phyloP scores from a whole-genome alignment of 2,797 vertebrate genomes.

The Halcyon chelicuti region DNA sequence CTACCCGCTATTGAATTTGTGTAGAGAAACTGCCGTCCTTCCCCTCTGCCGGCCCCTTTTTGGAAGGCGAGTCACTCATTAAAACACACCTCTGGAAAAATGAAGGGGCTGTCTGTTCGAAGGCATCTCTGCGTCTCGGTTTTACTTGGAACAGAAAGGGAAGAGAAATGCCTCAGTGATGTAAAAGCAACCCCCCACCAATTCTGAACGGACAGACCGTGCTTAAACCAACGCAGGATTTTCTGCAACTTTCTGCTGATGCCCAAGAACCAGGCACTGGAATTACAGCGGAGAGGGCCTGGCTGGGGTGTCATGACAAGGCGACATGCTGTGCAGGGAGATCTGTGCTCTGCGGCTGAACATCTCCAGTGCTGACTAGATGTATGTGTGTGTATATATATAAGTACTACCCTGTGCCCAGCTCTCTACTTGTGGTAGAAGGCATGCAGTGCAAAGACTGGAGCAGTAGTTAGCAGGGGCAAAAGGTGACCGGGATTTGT shows the following conservation, averaged over 20 bases:
- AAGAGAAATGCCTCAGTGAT: constrained; percentile 43
- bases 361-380: not conserved
- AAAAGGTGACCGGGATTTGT: constrained; percentile 61
- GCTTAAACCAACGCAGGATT: constrained; percentile 2
- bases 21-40: constrained; percentile 60
- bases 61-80: constrained; percentile 66
- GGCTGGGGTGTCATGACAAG: constrained; percentile 7
- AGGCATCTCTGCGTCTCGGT: constrained; percentile 38
- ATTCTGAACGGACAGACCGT: constrained; percentile 9
- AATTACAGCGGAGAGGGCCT: not conserved
- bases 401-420: not conserved
- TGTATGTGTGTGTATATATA: not conserved
- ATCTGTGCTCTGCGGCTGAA: not conserved
- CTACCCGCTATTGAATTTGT: constrained; percentile 68
- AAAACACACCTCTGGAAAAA: constrained; percentile 72
- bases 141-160: constrained; percentile 63
- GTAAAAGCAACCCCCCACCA: constrained; percentile 42
- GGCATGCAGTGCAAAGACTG: not conserved
- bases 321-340: not conserved
- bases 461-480: constrained; percentile 55
- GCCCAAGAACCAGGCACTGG: not conserved
- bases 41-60: constrained; percentile 69
- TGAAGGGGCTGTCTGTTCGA: constrained; percentile 63
- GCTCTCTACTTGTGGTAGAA: not conserved
- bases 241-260: constrained; percentile 60